Conservation (phyloP, 1,140 invertebrate species). For the Zaprionus ornatus region DNA sequence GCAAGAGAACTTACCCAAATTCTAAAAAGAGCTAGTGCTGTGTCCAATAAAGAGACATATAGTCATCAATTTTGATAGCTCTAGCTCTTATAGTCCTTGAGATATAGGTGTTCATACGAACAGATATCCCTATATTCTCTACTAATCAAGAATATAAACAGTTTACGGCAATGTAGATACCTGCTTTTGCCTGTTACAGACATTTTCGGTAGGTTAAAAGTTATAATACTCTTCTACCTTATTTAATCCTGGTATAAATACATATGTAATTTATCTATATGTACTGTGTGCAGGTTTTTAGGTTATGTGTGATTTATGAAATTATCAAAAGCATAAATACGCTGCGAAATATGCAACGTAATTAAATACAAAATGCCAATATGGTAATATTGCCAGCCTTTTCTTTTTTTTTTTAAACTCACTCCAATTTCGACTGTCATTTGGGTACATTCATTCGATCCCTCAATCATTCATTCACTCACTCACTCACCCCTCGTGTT, state of each 20-base stretch:
- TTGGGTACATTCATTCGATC: conserved; percentile 33
- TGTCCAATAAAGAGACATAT: too few relatives aligned
- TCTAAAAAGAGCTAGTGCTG: too few relatives aligned
- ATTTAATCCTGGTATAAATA: not conserved
- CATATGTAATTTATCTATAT: not conserved
- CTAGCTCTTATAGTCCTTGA: too few relatives aligned
- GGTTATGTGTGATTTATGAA: conserved; percentile 36
- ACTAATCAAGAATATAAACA: too few relatives aligned
- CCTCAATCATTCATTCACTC: conserved; percentile 25
- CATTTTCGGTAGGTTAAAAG: too few relatives aligned
- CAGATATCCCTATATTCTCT: too few relatives aligned
- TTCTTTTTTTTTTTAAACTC: conserved; percentile 14
- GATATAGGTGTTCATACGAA: too few relatives aligned
- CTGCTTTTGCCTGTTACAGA: too few relatives aligned
- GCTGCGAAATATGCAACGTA: conserved; percentile 33
- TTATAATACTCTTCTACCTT: not conserved
- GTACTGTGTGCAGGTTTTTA: not conserved
- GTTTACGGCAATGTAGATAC: too few relatives aligned
- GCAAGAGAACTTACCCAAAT: too few relatives aligned
- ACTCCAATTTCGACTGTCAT: conserved; percentile 33
- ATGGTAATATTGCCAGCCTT: conserved; percentile 11
- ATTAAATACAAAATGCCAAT: conserved; percentile 49
- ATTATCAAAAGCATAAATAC: conserved; percentile 40
- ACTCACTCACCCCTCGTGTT: conserved; percentile 16
- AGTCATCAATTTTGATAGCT: too few relatives aligned